These are phyloP conservation scores for Phoenicopterus ruber DNA, from an alignment of 2,113 vertebrate species.

Conservation along the genomic window DNA sequence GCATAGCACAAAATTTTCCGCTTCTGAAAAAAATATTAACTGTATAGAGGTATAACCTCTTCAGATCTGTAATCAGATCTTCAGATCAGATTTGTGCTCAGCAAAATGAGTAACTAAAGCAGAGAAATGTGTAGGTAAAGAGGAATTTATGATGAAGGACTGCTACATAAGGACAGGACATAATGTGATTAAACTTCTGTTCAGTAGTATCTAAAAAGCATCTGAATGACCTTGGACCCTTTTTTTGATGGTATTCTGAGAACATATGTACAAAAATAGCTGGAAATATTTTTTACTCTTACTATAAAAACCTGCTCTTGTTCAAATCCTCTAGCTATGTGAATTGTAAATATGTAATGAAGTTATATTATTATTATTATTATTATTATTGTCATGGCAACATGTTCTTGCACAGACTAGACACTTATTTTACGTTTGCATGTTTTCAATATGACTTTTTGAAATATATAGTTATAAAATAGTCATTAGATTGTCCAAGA, in stretches of 20 bases:
- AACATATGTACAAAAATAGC: neutral
- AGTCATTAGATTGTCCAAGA: neutral
- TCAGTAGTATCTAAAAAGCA: neutral
- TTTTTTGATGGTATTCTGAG: neutral
- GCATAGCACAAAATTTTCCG: neutral
- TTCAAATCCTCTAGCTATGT: neutral
- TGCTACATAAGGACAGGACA: neutral
- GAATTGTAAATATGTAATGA: neutral
- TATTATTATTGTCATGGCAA: neutral
- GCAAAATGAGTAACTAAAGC: neutral
- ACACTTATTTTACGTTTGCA: neutral
- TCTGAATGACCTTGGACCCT: neutral
- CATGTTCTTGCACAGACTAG: neutral
- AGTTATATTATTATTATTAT: neutral
- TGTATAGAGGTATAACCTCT: neutral
- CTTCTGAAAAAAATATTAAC: neutral
- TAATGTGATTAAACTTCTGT: neutral
- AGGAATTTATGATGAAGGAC: neutral
- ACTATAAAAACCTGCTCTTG: neutral
- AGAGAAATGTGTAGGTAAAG: neutral
- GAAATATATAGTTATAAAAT: neutral
- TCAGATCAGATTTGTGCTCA: neutral
- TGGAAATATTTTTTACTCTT: neutral
- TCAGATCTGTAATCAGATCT: neutral
- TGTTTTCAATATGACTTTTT: neutral